Conservation (phyloP, 2,113 vertebrate genomes). For the Peromyscus polionotus region DNA sequence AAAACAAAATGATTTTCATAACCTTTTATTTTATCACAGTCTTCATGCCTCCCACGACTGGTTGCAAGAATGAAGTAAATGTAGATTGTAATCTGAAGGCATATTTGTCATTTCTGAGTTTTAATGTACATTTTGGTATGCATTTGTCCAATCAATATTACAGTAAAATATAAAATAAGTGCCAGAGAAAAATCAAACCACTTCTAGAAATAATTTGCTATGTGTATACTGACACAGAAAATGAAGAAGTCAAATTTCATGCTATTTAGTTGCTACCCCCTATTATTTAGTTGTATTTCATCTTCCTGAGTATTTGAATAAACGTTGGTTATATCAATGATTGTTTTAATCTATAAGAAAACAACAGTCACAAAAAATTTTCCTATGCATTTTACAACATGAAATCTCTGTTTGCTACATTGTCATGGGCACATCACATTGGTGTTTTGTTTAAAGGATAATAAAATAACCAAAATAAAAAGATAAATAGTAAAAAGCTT, state of each 20-base stretch:
- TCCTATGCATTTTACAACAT: not conserved
- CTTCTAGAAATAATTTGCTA: constrained; percentile 29
- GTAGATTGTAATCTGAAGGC: not conserved
- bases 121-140: not conserved
- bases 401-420: constrained; percentile 32
- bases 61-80: not conserved
- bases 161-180: constrained; percentile 29
- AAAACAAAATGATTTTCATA: constrained; percentile 25
- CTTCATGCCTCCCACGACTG: not conserved
- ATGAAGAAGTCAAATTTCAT: constrained; percentile 33
- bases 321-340: constrained; percentile 23
- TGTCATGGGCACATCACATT: not conserved
- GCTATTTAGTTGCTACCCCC: not conserved
- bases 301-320: constrained; percentile 47
- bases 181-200: not conserved
- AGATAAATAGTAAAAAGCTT: constrained; percentile 46
- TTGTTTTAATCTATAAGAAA: not conserved
- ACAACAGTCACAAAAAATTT: not conserved
- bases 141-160: not conserved
- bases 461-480: constrained; percentile 58
- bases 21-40: not conserved
- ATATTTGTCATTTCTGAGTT: not conserved
- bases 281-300: not conserved
- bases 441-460: constrained; percentile 63
- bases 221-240: not conserved